Conservation (phyloP, 2,797 vertebrate genomes). For the Mergus octosetaceus region DNA sequence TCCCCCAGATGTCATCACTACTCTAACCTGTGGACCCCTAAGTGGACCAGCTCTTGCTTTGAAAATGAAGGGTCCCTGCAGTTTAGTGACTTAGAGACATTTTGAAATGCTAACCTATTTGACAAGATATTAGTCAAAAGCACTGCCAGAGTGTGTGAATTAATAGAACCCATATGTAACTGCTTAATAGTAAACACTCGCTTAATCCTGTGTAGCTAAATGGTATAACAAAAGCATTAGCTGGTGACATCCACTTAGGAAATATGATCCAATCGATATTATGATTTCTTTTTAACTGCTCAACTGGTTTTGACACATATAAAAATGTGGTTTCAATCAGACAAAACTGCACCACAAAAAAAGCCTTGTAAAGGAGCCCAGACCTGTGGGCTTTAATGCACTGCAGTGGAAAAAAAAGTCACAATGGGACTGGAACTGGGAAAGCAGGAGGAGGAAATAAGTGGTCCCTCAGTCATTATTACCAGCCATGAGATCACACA, state of each 20-base stretch:
- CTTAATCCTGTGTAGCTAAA: slow-evolving; percentile 75
- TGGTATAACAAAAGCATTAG: slow-evolving; percentile 76
- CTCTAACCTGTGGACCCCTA: background rate
- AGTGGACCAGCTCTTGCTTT: background rate
- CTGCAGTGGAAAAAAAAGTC: slow-evolving; percentile 39
- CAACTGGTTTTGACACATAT: slow-evolving; percentile 79
- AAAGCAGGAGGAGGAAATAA: background rate
- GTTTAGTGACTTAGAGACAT: slow-evolving; percentile 26
- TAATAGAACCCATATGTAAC: slow-evolving; percentile 79
- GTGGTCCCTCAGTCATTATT: slow-evolving; percentile 41
- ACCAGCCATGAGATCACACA: slow-evolving; percentile 56
- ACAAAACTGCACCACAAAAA: slow-evolving; percentile 68
- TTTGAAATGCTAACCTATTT: slow-evolving; percentile 61
- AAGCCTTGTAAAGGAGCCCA: slow-evolving; percentile 64
- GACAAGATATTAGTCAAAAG: slow-evolving; percentile 74
- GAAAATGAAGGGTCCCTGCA: slow-evolving; percentile 48
- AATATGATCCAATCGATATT: slow-evolving; percentile 80
- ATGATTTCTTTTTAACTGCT: slow-evolving; percentile 77
- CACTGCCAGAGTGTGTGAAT: slow-evolving; percentile 58
- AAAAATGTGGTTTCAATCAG: slow-evolving; percentile 81
- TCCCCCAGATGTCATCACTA: background rate
- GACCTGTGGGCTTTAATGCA: slow-evolving; percentile 55
- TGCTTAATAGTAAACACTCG: slow-evolving; percentile 75
- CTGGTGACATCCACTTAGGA: slow-evolving; percentile 76
- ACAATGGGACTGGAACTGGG: background rate